phyloP scores from a whole-genome alignment of 2,113 vertebrate genomes.

The Solea senegalensis region DNA sequence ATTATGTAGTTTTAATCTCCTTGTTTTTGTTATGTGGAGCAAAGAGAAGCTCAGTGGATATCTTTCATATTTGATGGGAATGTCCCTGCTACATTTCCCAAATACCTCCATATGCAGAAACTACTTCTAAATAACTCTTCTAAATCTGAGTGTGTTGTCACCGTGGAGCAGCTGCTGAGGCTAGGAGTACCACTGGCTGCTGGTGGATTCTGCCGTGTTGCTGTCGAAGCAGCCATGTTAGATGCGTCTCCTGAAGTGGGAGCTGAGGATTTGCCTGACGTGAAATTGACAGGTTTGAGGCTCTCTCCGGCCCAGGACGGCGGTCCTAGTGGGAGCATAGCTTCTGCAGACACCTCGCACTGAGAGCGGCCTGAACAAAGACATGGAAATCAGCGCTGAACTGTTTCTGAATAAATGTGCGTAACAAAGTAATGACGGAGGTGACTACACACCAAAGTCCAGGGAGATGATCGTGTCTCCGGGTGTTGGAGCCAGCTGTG shows the following conservation, averaged over 20 bases:
- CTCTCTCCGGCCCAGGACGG: conserved; percentile 83
- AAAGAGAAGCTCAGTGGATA: no score
- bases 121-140: conserved; percentile 19
- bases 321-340: conserved; percentile 76
- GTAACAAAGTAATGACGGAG: no score
- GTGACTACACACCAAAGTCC: conserved; percentile 87
- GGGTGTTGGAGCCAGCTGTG: conserved; percentile 91
- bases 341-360: conserved; percentile 78
- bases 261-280: conserved; percentile 22
- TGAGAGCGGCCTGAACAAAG: conserved; percentile 78
- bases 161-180: conserved; percentile 93
- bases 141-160: conserved; percentile 60
- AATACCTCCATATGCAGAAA: no score
- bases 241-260: conserved; percentile 65
- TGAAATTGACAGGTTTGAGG: conserved; percentile 60
- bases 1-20: no score
- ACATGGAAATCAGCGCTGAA: background rate
- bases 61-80: no score
- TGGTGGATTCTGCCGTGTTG: conserved; percentile 81
- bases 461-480: conserved; percentile 92
- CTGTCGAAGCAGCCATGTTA: conserved; percentile 80
- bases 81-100: no score
- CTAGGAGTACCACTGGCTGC: conserved; percentile 88
- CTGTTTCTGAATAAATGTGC: no score
- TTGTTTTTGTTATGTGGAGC: no score